Conservation (phyloP, 2,113 vertebrate species). For the Tinamus guttatus region DNA sequence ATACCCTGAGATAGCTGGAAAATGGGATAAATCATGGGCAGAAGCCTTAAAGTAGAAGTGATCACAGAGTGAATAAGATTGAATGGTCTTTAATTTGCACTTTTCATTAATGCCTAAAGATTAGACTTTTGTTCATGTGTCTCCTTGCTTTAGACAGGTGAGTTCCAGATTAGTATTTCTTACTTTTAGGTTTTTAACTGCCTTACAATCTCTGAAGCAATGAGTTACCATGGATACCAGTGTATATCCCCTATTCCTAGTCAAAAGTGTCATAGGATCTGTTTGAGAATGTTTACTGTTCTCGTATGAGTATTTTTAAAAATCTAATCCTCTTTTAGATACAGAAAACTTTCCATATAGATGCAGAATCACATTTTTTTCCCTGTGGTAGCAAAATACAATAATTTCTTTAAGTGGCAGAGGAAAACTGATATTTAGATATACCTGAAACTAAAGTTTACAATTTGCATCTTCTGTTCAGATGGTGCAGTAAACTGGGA, state of each 20-base stretch:
- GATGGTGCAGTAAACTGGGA: neutral
- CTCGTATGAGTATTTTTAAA: neutral
- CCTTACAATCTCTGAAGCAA: neutral
- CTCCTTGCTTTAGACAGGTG: neutral
- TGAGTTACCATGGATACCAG: neutral
- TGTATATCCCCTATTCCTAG: neutral
- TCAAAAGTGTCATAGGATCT: neutral
- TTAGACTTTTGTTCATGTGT: neutral
- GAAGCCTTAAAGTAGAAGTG: neutral
- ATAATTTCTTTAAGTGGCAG: neutral
- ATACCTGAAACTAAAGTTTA: neutral
- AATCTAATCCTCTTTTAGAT: neutral
- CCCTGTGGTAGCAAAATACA: neutral
- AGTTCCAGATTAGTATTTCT: neutral
- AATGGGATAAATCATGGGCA: neutral
- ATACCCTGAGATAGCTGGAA: neutral
- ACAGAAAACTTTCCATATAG: neutral
- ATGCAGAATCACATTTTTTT: neutral
- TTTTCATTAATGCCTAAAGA: neutral
- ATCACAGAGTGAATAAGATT: neutral
- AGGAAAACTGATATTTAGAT: neutral
- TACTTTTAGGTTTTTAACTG: neutral
- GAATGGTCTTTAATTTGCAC: neutral
- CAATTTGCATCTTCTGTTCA: neutral
- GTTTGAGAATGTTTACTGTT: neutral